Conservation (phyloP, 2,797 vertebrate genomes). For the Macroramphosus scolopax region DNA sequence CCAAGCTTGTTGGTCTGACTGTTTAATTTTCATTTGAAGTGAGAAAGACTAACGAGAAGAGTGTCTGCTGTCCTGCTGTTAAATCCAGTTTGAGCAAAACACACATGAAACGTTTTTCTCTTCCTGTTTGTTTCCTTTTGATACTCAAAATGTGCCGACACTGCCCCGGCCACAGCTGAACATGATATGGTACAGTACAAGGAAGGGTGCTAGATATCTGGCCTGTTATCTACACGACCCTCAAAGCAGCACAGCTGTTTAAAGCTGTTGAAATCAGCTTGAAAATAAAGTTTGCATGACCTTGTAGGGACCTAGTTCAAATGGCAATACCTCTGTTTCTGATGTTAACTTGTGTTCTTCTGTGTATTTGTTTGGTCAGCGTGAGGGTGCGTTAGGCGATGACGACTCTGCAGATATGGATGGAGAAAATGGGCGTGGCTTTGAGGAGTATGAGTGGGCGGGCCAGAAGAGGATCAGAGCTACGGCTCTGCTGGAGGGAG, state of each 20-base stretch:
- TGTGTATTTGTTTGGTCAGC: slow-evolving; percentile 75
- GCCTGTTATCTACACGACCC: background rate
- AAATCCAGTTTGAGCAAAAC: too few relatives aligned
- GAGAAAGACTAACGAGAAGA: background rate
- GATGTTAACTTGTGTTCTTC: slow-evolving; percentile 18
- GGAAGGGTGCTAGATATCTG: slow-evolving; percentile 7
- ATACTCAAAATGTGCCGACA: too few relatives aligned
- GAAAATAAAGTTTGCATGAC: background rate
- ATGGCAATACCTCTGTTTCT: background rate
- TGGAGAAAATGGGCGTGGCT: slow-evolving; percentile 92
- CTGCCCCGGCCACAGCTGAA: slow-evolving; percentile 8
- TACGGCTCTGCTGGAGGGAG: slow-evolving; percentile 94
- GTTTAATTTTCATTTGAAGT: background rate
- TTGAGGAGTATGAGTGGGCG: slow-evolving; percentile 99
- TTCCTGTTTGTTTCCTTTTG: too few relatives aligned
- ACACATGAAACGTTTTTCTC: too few relatives aligned
- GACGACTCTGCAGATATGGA: slow-evolving; percentile 96
- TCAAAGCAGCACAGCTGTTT: background rate
- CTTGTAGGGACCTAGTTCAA: too few relatives aligned
- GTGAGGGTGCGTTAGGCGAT: slow-evolving; percentile 90
- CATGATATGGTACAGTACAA: slow-evolving; percentile 15
- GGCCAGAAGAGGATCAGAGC: slow-evolving; percentile 99
- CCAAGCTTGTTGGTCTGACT: too few relatives aligned
- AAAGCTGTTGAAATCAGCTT: background rate
- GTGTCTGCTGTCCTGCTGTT: too few relatives aligned